Conservation (phyloP, 1,140 invertebrate genomes). For the Zaprionus inermis region DNA sequence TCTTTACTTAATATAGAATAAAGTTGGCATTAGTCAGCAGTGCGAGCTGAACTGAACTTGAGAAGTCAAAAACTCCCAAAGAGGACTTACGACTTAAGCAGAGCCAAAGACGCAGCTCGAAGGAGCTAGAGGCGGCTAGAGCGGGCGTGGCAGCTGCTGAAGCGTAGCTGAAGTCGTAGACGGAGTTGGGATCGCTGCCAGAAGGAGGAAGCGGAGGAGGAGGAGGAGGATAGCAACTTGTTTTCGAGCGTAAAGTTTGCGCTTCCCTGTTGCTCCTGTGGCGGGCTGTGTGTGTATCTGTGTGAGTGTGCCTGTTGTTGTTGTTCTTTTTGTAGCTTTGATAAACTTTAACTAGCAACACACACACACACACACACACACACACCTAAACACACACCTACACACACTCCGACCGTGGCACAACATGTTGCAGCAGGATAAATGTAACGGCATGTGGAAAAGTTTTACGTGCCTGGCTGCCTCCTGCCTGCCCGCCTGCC, state of each 20-base stretch:
- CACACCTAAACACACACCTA: slow-evolving; percentile 44
- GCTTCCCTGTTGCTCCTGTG: slow-evolving; percentile 28
- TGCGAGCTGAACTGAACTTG: slow-evolving; percentile 65
- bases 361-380: slow-evolving; percentile 55
- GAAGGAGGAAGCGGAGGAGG: too few relatives aligned
- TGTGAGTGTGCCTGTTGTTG: slow-evolving; percentile 9
- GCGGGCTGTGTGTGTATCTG: not conserved
- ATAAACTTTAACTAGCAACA: slow-evolving; percentile 78
- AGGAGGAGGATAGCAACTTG: slow-evolving; percentile 28
- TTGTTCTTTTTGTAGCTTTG: slow-evolving; percentile 52
- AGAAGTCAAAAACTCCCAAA: slow-evolving; percentile 80
- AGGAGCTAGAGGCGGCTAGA: not conserved
- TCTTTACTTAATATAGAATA: slow-evolving; percentile 71
- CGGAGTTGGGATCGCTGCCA: slow-evolving; percentile 6
- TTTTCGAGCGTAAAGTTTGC: slow-evolving; percentile 44
- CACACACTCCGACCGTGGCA: slow-evolving; percentile 4
- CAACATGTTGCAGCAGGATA: slow-evolving; percentile 34
- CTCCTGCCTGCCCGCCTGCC: slow-evolving; percentile 1
- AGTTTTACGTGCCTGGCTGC: slow-evolving; percentile 54
- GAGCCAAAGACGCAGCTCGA: not conserved
- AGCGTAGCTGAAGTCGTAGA: not conserved
- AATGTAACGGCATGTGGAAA: slow-evolving; percentile 66
- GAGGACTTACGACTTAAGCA: slow-evolving; percentile 70
- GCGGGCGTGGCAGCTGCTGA: not conserved
- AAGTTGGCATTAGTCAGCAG: slow-evolving; percentile 69